These are phyloP conservation scores for Leptocoma aspasia DNA, from an alignment of 2,113 vertebrate genomes.

Conservation along the genomic window DNA sequence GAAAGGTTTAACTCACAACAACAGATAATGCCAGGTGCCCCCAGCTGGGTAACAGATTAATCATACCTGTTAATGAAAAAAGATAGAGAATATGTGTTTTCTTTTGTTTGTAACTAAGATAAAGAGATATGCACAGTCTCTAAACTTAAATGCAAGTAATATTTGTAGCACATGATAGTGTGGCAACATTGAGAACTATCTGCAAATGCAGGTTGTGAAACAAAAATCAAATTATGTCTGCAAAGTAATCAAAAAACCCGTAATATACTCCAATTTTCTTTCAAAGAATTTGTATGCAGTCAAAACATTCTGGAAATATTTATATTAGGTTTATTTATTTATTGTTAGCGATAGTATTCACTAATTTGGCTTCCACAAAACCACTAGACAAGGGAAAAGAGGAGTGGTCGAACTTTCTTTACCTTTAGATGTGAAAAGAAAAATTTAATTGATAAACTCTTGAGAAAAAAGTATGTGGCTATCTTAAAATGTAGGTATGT, in stretches of 20 bases:
- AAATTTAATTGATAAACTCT: background rate
- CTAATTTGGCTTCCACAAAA: background rate
- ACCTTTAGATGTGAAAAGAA: background rate
- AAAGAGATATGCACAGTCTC: background rate
- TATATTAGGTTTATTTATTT: background rate
- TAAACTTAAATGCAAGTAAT: background rate
- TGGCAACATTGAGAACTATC: background rate
- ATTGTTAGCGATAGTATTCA: background rate
- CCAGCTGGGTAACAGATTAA: conserved; percentile 74
- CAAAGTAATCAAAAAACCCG: background rate
- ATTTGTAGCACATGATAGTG: background rate
- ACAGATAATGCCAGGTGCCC: conserved; percentile 62
- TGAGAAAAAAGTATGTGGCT: background rate
- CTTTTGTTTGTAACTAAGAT: background rate
- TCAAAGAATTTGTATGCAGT: background rate
- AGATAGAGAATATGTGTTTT: background rate
- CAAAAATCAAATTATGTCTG: background rate
- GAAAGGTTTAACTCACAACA: conserved; percentile 76
- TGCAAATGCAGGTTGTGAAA: background rate
- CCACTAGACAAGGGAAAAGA: background rate
- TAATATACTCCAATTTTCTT: background rate
- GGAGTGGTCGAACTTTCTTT: background rate
- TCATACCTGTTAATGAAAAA: conserved; percentile 52
- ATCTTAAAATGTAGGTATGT: background rate
- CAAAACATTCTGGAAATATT: background rate